A percentile compares a stretch with the other conserved stretches of the same genome.
These are phyloP conservation scores for Drosophila funebris DNA, from an alignment of 1,140 invertebrate genomes.

Conservation along the genomic window DNA sequence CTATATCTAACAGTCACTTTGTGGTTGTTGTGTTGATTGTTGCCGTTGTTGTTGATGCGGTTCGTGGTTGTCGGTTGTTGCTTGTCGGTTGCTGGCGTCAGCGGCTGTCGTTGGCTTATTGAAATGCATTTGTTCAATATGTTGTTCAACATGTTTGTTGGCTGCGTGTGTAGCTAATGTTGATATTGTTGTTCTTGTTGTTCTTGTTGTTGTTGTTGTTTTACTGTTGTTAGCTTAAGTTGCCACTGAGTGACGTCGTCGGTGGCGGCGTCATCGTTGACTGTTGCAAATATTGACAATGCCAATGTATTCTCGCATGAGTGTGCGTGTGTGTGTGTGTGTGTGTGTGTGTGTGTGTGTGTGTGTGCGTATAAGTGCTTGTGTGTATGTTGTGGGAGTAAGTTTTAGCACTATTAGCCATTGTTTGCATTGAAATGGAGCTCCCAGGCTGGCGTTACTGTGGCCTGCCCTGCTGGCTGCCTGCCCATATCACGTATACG, in stretches of 20 bases:
- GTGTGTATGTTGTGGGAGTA: constrained; percentile 61
- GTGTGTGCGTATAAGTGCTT: too few relatives aligned
- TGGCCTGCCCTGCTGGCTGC: constrained; percentile 31
- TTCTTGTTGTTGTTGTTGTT: constrained; percentile 34
- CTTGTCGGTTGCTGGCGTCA: constrained; percentile 47
- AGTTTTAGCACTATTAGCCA: constrained; percentile 80
- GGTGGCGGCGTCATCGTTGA: constrained; percentile 62
- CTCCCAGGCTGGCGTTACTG: constrained; percentile 40
- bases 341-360: constrained; percentile 33
- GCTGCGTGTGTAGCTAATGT: constrained; percentile 44
- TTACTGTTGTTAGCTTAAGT: constrained; percentile 67
- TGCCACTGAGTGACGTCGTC: constrained; percentile 59
- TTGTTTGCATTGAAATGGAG: constrained; percentile 79
- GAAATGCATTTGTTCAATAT: constrained; percentile 81
- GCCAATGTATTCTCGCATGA: constrained; percentile 53
- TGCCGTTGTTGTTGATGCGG: constrained; percentile 51
- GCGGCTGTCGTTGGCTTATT: constrained; percentile 73
- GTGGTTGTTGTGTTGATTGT: constrained; percentile 42
- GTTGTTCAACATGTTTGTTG: constrained; percentile 72
- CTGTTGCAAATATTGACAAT: constrained; percentile 79
- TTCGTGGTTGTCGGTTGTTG: constrained; percentile 46
- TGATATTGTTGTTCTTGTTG: constrained; percentile 35
- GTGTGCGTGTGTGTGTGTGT: constrained; percentile 9
- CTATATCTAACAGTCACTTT: constrained; percentile 30
- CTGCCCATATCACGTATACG: constrained; percentile 49